Evolutionary conservation across 2,888 invertebrate species (phyloP).

Genomic region (Bedellia somnulentella): DNA sequence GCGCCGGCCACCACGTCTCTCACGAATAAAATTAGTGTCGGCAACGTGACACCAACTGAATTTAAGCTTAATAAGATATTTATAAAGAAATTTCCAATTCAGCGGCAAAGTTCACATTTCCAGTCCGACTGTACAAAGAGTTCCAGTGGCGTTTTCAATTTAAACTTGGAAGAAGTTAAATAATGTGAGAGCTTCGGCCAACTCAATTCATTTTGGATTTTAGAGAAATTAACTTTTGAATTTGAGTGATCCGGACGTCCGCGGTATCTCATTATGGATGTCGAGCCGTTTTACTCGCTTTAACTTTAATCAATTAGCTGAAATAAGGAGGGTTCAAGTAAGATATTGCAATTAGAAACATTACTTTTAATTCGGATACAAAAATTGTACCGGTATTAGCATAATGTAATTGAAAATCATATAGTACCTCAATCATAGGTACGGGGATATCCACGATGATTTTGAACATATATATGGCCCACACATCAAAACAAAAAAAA

Average conservation of each 20-base stretch:
- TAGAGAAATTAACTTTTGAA: slow-evolving; percentile 59
- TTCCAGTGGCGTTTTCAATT: slow-evolving; percentile 59
- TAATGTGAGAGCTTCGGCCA: slow-evolving; percentile 54
- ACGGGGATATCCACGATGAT: too few species aligned
- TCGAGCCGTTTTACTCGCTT: slow-evolving; percentile 14
- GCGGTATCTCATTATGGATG: slow-evolving; percentile 16
- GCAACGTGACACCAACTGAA: slow-evolving; percentile 60
- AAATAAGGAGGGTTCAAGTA: too few species aligned
- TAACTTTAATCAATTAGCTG: too few species aligned
- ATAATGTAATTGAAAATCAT: too few species aligned
- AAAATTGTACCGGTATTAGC: too few species aligned
- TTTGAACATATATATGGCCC: too few species aligned
- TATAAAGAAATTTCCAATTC: slow-evolving; percentile 61
- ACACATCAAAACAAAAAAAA: too few species aligned
- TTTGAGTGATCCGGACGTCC: slow-evolving; percentile 46
- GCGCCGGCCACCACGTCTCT: too few species aligned
- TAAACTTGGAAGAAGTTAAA: slow-evolving; percentile 60
- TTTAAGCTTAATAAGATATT: slow-evolving; percentile 60
- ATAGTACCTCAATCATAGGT: too few species aligned
- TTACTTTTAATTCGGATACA: too few species aligned
- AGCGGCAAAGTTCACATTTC: slow-evolving; percentile 60
- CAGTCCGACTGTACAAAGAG: slow-evolving; percentile 53
- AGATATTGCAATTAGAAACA: too few species aligned
- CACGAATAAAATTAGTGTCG: slow-evolving; percentile 59
- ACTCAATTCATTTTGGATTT: slow-evolving; percentile 59